Evolutionary conservation across 2,113 vertebrate genomes (phyloP).

Genomic region (Vimba vimba): DNA sequence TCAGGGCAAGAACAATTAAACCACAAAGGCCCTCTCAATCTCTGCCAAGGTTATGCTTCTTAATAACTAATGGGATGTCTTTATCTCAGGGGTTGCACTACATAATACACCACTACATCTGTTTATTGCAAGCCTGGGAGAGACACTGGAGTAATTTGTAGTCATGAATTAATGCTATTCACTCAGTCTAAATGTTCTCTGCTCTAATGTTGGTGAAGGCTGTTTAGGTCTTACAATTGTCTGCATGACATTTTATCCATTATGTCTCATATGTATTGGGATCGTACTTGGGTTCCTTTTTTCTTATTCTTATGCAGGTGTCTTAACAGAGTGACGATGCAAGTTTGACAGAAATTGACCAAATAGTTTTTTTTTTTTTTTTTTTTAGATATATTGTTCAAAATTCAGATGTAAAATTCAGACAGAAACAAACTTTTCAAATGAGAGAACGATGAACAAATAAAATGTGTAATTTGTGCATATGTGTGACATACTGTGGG

Average conservation of each 20-base stretch:
- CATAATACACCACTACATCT: conserved; percentile 34
- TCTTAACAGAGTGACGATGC: no score
- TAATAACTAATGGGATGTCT: conserved; percentile 50
- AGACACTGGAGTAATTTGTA: conserved; percentile 23
- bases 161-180: conserved; percentile 3
- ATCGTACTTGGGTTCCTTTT: no score
- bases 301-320: no score
- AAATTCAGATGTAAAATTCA: no score
- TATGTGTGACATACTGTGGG: no score
- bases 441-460: no score
- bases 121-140: conserved; percentile 32
- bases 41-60: conserved; percentile 40
- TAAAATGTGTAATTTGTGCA: no score
- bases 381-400: no score
- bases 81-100: conserved; percentile 27
- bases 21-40: conserved; percentile 46
- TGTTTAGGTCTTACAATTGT: not conserved
- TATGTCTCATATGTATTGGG: not conserved
- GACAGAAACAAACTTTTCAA: no score
- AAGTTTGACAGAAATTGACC: no score
- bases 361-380: no score
- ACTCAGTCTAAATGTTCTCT: not conserved
- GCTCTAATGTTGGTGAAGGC: not conserved
- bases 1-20: conserved; percentile 52
- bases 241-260: not conserved